Evolutionary conservation across 2,797 vertebrate genomes (phyloP), one percentile per base, ranked within the genome.

Genomic region (Scolopax bukidnonensis): DNA sequence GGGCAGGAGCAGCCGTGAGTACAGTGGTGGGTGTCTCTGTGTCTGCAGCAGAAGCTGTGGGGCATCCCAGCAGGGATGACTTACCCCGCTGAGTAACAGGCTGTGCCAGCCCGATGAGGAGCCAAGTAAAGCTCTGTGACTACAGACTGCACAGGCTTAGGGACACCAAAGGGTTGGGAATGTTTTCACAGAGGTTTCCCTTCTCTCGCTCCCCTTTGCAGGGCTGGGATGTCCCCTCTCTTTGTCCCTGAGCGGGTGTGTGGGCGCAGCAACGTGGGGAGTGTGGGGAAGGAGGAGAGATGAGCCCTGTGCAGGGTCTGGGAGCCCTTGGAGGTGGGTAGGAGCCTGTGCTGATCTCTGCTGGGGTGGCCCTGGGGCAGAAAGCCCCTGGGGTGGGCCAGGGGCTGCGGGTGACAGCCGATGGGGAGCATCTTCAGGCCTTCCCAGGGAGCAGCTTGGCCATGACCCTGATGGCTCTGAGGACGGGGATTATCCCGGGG

Each of bases 401-500:
- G 70, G 0, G 4, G 61, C 51, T 11, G 86, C 14, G 6, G 41
- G 16, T 25, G 36, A 67, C 41, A 25, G 70, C 38, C 4, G 18
- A 1, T 1, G 30, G 38, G 41, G 18, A 19, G 32, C 4, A 0
- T 36, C 40, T 64, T 6, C 6, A 4, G 16, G 71, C 40, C 4
- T 1, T 14, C 43, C 67, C 41, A 6, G 2, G 0, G 30, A 36
- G 48, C 43, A 4, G 50, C n/a, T 36, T 45, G 11, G 2, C 56
- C 8, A 1, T 10, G 56, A 9, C 15, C 68, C 30, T 8, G 30
- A 2, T 2, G 3, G n/a, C 57, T 59, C 33, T 12, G 1, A 28
- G 32, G 23, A 2, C 0, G 0, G 41, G 64, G 47, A 11, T 61
- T 18, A 30, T 33, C 18, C 33, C 0, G 0, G 32, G 32, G 3